phyloP scores from a whole-genome alignment of 2,888 invertebrate genomes.

The Pandemis cinnamomeana region DNA sequence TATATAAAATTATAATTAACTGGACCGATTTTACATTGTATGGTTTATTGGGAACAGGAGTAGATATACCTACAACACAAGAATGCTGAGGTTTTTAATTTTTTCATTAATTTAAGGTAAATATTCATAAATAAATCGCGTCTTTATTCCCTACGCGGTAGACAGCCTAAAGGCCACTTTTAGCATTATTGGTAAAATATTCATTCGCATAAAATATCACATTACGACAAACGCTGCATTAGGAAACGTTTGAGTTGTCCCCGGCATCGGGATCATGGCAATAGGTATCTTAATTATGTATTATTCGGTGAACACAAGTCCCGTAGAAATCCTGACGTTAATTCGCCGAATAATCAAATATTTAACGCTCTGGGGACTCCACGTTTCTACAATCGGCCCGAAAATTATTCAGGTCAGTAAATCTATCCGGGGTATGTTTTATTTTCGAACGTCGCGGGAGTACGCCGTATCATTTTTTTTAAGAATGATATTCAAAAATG shows the following conservation, averaged over 20 bases:
- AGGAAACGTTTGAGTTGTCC: background rate
- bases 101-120: too few relatives aligned
- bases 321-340: slow-evolving; percentile 39
- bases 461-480: slow-evolving; percentile 21
- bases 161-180: too few relatives aligned
- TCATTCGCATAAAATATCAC: background rate
- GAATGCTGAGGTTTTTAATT: too few relatives aligned
- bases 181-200: background rate
- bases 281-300: slow-evolving; percentile 32
- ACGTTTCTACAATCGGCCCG: slow-evolving; percentile 45
- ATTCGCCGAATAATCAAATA: slow-evolving; percentile 45
- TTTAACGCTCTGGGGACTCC: slow-evolving; percentile 43
- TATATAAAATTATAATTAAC: too few relatives aligned
- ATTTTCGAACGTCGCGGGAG: slow-evolving; percentile 36
- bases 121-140: too few relatives aligned
- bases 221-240: background rate
- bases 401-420: slow-evolving; percentile 48
- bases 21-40: too few relatives aligned
- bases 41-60: too few relatives aligned
- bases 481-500: slow-evolving; percentile 29
- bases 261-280: slow-evolving; percentile 19
- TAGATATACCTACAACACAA: too few relatives aligned
- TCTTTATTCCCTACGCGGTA: too few relatives aligned
- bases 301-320: slow-evolving; percentile 16
- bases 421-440: slow-evolving; percentile 43